Conservation (phyloP, 2,113 vertebrate genomes). For the Odocoileus hemionus region DNA sequence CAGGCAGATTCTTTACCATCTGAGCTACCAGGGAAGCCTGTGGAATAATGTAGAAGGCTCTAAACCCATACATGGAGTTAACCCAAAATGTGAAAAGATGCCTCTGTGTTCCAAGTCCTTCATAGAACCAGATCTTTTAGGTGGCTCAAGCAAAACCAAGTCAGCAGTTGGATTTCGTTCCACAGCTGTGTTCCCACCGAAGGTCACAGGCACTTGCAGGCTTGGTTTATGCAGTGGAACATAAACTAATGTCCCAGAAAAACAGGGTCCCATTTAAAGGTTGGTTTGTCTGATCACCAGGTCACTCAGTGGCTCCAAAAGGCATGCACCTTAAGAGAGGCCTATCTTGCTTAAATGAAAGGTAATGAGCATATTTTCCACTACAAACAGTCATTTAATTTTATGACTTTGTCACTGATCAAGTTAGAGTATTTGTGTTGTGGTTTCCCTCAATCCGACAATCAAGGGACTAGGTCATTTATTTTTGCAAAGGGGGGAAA, state of each 20-base stretch:
- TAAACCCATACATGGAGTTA: conserved; percentile 28
- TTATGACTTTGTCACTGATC: conserved; percentile 72
- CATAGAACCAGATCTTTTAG: conserved; percentile 45
- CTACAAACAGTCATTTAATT: conserved; percentile 74
- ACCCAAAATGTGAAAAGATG: conserved; percentile 33
- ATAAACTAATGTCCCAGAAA: conserved; percentile 73
- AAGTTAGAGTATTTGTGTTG: conserved; percentile 72
- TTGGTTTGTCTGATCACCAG: conserved; percentile 71
- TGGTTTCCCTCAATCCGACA: conserved; percentile 33
- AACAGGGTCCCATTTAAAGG: conserved; percentile 71
- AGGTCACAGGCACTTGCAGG: conserved; percentile 62
- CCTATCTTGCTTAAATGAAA: conserved; percentile 77
- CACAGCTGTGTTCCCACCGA: conserved; percentile 44
- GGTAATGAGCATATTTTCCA: conserved; percentile 76
- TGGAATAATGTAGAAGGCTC: not conserved
- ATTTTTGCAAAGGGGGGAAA: not conserved
- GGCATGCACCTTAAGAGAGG: conserved; percentile 48
- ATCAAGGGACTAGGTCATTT: not conserved
- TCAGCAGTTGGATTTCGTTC: conserved; percentile 25
- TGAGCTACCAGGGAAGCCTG: not conserved
- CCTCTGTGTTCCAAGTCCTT: conserved; percentile 20
- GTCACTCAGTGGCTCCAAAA: conserved; percentile 68
- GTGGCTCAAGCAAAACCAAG: conserved; percentile 46
- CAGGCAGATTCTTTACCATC: not conserved
- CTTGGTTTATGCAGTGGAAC: conserved; percentile 65